These are phyloP conservation scores for Drosophila nasuta DNA, from an alignment of 1,140 invertebrate species.

Conservation along the genomic window DNA sequence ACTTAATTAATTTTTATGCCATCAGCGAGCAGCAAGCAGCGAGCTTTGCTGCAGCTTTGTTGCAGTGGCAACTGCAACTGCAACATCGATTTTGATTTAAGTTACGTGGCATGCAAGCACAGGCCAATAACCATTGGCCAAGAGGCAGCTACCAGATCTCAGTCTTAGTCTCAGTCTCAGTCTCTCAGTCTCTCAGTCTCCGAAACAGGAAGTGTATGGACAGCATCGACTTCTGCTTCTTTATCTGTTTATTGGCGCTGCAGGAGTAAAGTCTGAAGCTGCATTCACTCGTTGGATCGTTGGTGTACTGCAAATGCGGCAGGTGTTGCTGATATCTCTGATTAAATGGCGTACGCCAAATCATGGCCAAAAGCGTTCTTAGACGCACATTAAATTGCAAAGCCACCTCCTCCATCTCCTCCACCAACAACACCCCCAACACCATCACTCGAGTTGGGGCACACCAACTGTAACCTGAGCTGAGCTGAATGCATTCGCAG, in stretches of 20 bases:
- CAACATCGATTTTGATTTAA: slow-evolving; percentile 61
- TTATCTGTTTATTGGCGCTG: slow-evolving; percentile 72
- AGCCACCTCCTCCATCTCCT: neutral
- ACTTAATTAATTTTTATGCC: slow-evolving; percentile 81
- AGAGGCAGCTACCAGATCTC: slow-evolving; percentile 33
- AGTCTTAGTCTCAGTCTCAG: neutral
- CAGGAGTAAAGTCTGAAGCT: slow-evolving; percentile 56
- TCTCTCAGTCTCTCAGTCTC: neutral
- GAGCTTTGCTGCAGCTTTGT: slow-evolving; percentile 8
- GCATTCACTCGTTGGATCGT: neutral
- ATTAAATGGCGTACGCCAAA: slow-evolving; percentile 81
- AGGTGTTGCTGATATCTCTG: slow-evolving; percentile 80
- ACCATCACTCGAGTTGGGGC: slow-evolving; percentile 22
- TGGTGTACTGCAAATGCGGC: slow-evolving; percentile 46
- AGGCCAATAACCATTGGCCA: slow-evolving; percentile 46
- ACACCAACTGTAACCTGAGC: slow-evolving; percentile 31
- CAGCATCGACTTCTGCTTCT: slow-evolving; percentile 54
- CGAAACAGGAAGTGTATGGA: slow-evolving; percentile 69
- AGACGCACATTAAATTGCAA: slow-evolving; percentile 73
- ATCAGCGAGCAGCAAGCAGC: slow-evolving; percentile 41
- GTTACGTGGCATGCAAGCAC: slow-evolving; percentile 53
- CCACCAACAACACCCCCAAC: neutral
- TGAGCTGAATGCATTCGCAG: slow-evolving; percentile 18
- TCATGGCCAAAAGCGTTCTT: slow-evolving; percentile 75
- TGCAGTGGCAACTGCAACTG: slow-evolving; percentile 24